Percentiles rank a stretch among this genome's conserved stretches.
phyloP scores from a whole-genome alignment of 2,888 invertebrate genomes.

The Sphaerophoria rueppellii region DNA sequence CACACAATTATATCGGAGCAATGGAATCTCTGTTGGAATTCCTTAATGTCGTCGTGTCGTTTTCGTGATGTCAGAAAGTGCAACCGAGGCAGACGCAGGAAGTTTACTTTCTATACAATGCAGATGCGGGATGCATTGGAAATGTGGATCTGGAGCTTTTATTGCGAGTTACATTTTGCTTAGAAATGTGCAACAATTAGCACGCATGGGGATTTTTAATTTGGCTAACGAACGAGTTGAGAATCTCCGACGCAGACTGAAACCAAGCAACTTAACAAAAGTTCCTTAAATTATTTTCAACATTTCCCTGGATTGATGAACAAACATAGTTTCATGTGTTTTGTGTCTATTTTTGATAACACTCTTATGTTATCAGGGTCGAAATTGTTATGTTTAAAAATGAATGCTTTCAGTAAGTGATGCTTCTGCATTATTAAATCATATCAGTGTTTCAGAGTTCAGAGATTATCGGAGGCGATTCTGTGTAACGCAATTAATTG shows the following conservation, averaged over 20 bases:
- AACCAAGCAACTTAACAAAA: too few species aligned
- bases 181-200: background rate
- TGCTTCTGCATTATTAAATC: background rate
- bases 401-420: constrained; percentile 1
- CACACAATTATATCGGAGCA: constrained; percentile 10
- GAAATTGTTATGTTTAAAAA: background rate
- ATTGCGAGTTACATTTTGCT: background rate
- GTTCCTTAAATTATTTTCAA: too few species aligned
- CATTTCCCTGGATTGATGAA: too few species aligned
- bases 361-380: background rate
- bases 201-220: background rate
- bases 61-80: background rate
- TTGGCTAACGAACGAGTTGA: too few species aligned
- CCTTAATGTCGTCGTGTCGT: background rate
- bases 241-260: too few species aligned
- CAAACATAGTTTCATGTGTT: too few species aligned
- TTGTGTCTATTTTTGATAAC: background rate
- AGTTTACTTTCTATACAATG: background rate
- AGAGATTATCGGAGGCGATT: constrained; percentile 5
- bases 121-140: background rate
- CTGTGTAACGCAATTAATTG: constrained; percentile 16
- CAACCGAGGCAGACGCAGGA: background rate
- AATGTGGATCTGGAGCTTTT: background rate
- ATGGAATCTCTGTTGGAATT: constrained; percentile 50
- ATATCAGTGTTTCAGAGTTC: constrained; percentile 2